Percentiles rank a stretch among this genome's conserved stretches.
These are phyloP conservation scores for Enteromius mattozi DNA, from an alignment of 2,797 vertebrate genomes.

Conservation along the genomic window DNA sequence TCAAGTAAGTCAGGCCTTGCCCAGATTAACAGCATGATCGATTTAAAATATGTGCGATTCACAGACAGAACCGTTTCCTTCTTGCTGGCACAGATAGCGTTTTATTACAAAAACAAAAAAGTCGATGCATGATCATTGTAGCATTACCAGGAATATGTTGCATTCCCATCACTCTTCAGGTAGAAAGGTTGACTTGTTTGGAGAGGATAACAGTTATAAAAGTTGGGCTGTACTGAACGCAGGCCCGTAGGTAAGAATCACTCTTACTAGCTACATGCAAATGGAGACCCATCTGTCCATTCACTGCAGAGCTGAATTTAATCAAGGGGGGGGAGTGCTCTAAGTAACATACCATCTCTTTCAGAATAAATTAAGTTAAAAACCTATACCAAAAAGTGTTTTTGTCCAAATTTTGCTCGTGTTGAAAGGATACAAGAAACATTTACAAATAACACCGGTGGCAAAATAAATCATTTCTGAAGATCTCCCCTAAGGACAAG, in stretches of 20 bases:
- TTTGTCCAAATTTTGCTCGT: constrained; percentile 80
- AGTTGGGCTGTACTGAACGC: constrained; percentile 28
- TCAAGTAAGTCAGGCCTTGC: background rate
- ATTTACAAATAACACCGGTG: constrained; percentile 89
- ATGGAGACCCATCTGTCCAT: constrained; percentile 69
- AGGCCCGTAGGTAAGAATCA: constrained; percentile 49
- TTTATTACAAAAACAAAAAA: constrained; percentile 63
- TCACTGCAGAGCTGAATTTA: background rate
- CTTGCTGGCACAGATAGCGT: constrained; percentile 65
- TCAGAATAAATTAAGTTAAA: constrained; percentile 92
- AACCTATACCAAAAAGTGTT: constrained; percentile 84
- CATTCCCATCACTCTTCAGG: constrained; percentile 55
- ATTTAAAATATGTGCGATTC: constrained; percentile 38
- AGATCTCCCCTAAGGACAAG: constrained; percentile 80
- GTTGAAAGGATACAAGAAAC: constrained; percentile 86
- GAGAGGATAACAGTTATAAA: constrained; percentile 48
- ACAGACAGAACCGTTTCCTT: constrained; percentile 50
- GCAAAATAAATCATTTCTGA: constrained; percentile 80
- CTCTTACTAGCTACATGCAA: constrained; percentile 78
- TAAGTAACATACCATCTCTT: constrained; percentile 81
- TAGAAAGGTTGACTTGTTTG: constrained; percentile 60
- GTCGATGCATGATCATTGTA: constrained; percentile 59
- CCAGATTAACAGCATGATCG: background rate
- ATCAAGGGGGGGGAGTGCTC: constrained; percentile 61
- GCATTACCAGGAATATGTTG: constrained; percentile 56